Evolutionary conservation across 2,113 vertebrate species (phyloP).

Genomic region (Ivindomyrus marchei): DNA sequence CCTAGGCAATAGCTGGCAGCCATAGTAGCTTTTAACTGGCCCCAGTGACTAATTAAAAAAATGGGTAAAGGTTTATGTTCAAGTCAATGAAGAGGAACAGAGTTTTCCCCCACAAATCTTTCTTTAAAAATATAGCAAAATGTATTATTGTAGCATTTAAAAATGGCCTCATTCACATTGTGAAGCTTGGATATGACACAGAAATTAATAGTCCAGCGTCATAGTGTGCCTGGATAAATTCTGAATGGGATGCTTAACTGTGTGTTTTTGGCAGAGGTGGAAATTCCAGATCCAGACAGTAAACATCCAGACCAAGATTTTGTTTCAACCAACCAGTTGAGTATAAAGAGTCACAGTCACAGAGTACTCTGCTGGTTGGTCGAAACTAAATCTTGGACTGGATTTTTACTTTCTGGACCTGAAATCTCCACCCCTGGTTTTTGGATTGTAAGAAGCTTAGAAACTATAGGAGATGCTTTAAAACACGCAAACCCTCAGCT

Average conservation of each 20-base stretch:
- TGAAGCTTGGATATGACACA: not conserved
- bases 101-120: not conserved
- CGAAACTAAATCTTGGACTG: too few species aligned
- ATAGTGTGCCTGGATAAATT: not conserved
- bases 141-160: not conserved
- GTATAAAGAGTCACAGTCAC: too few species aligned
- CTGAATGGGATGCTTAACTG: not conserved
- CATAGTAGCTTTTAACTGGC: not conserved
- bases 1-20: not conserved
- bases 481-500: not conserved
- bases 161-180: not conserved
- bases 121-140: not conserved
- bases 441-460: not conserved
- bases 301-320: too few species aligned
- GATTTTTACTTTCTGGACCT: not conserved
- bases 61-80: not conserved
- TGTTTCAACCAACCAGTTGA: too few species aligned
- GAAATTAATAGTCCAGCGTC: not conserved
- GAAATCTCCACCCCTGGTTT: not conserved
- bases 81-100: not conserved
- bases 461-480: not conserved
- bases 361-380: too few species aligned
- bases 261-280: not conserved
- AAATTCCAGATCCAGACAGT: too few species aligned
- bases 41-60: not conserved